Evolutionary conservation across 1,140 invertebrate genomes (phyloP).

Genomic region (Drosophila aff.): DNA sequence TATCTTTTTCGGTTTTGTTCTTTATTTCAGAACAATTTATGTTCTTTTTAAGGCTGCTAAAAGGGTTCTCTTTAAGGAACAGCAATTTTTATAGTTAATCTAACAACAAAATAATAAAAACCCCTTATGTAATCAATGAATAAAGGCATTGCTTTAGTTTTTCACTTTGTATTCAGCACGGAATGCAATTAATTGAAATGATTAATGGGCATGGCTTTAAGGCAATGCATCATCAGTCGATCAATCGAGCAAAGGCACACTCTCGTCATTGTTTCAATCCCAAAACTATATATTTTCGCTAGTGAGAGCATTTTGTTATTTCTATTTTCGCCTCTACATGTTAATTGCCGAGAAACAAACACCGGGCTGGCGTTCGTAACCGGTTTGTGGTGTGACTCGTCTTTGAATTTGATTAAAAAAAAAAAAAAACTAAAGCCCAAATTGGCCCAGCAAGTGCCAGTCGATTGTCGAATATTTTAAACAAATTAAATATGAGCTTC

Average conservation of each 20-base stretch:
- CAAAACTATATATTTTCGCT: conserved; percentile 14
- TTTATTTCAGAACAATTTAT: background rate
- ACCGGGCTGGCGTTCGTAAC: conserved; percentile 10
- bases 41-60: background rate
- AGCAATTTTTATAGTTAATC: too few species aligned
- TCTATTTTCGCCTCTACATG: conserved; percentile 45
- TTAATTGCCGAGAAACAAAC: conserved; percentile 25
- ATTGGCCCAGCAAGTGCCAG: background rate
- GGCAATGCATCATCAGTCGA: background rate
- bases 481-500: conserved; percentile 28
- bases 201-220: background rate
- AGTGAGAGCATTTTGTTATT: conserved; percentile 60
- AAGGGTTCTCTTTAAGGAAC: background rate
- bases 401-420: conserved; percentile 19
- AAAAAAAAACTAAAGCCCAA: background rate
- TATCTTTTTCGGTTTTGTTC: background rate
- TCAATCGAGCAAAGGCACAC: conserved; percentile 9
- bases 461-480: conserved; percentile 28
- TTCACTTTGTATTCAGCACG: background rate
- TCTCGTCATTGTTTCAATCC: conserved; percentile 12
- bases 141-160: conserved; percentile 1
- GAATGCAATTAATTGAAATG: background rate
- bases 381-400: conserved; percentile 32
- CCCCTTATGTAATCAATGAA: background rate
- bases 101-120: background rate